Evolutionary conservation across 2,797 vertebrate genomes (phyloP), one percentile per base, ranked within the genome.

Genomic region (Esox masquinongy): DNA sequence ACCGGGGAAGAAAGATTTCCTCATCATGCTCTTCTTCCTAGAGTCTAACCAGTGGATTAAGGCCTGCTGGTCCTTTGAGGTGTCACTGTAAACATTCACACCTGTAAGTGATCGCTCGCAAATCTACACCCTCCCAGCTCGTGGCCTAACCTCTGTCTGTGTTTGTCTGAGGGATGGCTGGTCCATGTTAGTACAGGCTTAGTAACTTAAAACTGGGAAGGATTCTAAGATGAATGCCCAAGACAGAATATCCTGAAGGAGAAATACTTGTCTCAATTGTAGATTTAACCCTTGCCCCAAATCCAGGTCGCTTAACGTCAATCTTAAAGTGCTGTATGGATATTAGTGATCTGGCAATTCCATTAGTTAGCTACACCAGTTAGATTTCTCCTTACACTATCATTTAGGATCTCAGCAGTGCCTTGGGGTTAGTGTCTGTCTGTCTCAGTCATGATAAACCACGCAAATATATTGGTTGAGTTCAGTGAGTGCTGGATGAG

Each of bases 51-150:
- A 24, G 26, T 72, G 66, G 70, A 75, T 68, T 76, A 75, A 70
- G 59, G 29, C 63, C 68, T 70, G 47, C 34, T 50, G 69, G 68
- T 70, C 56, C 68, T 49, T 47, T 59, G 14, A 69, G 29, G 77
- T 70, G 70, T 80, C 0, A 31, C 63, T 34, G 63, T 67, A 77
- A 78, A 64, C 75, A 68, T 77, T 82, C 66, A 68, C 85, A 84
- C 74, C 77, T 85, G 76, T 67, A 61, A 77, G 77, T 66, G 39
- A 74, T 77, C 61, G n/a, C 64, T 73, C 26, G 26, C 34, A 73
- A 74, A 82, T 74, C 68, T 74, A 72, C 75, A 56, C 53, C 66
- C 39, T 12, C 14, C n/a, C 43, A 31, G 43, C 15, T 53, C 43
- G 24, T 39, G 71, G 39, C 24, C 36, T 68, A 59, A 70, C 19